Base-by-base conservation (phyloP, 2,113 vertebrate species). In the Penelope pileata region DNA sequence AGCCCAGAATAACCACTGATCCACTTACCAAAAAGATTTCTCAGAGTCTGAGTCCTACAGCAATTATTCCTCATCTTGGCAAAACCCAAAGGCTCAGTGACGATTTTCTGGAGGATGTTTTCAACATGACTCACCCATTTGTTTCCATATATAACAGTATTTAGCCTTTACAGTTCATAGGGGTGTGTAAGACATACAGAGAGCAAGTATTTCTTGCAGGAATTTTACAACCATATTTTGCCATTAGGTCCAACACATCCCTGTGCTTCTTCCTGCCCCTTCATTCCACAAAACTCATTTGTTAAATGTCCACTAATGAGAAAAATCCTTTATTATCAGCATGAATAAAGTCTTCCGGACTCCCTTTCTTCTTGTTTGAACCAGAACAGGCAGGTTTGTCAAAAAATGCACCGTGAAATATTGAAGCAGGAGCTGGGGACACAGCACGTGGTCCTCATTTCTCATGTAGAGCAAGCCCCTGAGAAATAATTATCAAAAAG, bases 161-260 rank as follows among this genome's bases (percentile, higher is more conserved):
- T 7, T 13, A 54, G 27, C 10, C 36, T 75, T 50, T 9, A 32
- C 10, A 63, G 32, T 26, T 30, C 11, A 21, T 0, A 34, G 36
- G 51, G 36, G 59, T 50, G 30, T 62, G 1, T 23, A 60, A 42
- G 40, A 29, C 24, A 27, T 0, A n/a, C 0, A 18, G 4, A n/a
- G 24, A 81, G 36, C 42, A 58, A 76, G 64, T 5, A 63, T 2
- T 18, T 47, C 29, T 34, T 48, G 18, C 43, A 47, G 45, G 50
- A 64, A 60, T 60, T 54, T 70, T 69, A 76, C 0, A 1, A 38
- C 38, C 14, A 1, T n/a, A 23, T 47, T 70, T 64, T 54, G 75
- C 15, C 50, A 23, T 17, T 30, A 30, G 50, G 24, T 70, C 45
- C 43, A 21, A 70, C 85, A 45, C 23, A 51, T 3, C 36, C 29